These are phyloP conservation scores for Sebastes minor DNA, from an alignment of 2,797 vertebrate species.

Conservation along the genomic window DNA sequence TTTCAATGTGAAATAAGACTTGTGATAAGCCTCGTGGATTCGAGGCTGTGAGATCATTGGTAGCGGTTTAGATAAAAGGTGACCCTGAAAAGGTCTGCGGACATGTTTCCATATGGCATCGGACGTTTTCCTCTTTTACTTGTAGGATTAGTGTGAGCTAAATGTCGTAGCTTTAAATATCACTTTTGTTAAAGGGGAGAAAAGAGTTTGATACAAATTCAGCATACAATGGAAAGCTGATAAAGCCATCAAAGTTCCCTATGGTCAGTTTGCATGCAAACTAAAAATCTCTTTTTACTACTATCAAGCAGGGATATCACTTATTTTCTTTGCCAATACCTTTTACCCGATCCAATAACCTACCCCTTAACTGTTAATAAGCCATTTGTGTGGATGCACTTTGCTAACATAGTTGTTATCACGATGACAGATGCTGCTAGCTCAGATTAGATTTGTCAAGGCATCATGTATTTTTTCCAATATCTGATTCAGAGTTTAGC, in stretches of 20 bases:
- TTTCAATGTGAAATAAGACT: slow-evolving; percentile 51
- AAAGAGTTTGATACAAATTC: slow-evolving; percentile 47
- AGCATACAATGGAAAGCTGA: background rate
- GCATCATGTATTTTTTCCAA: background rate
- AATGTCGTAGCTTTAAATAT: background rate
- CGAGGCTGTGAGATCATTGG: slow-evolving; percentile 18
- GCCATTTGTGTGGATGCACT: slow-evolving; percentile 61
- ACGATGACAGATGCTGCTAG: slow-evolving; percentile 27
- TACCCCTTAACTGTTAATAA: slow-evolving; percentile 33
- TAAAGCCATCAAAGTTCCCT: slow-evolving; percentile 31
- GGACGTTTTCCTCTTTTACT: background rate
- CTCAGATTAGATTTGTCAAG: slow-evolving; percentile 35
- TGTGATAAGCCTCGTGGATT: slow-evolving; percentile 34
- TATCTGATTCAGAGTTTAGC: background rate
- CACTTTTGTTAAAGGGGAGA: background rate
- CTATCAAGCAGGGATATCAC: slow-evolving; percentile 24
- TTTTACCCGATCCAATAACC: background rate
- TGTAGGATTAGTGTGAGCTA: background rate
- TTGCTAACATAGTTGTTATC: slow-evolving; percentile 33
- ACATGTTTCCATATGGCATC: background rate
- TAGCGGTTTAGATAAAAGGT: slow-evolving; percentile 5
- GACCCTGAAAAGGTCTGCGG: slow-evolving; percentile 1
- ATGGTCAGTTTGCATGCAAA: slow-evolving; percentile 27
- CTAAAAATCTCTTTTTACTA: slow-evolving; percentile 11
- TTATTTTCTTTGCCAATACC: slow-evolving; percentile 21